Base-by-base conservation (phyloP, 2,888 invertebrate species). In the Dasysyrphus albostriatus region DNA sequence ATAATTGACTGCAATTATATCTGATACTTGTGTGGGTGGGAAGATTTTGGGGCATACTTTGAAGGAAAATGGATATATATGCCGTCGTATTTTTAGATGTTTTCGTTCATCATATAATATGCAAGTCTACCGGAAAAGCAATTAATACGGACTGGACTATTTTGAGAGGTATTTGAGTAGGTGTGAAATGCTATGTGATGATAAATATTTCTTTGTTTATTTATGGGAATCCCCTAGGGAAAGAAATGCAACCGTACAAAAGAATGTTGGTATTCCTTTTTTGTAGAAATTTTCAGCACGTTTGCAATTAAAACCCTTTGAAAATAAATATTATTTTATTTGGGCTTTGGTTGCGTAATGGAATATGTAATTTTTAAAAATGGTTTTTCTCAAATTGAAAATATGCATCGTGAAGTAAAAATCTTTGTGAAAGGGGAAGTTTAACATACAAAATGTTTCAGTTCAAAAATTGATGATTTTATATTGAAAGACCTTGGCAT, bases 111-210 rank as follows among this genome's bases (percentile, higher is more conserved):
- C 65, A 37, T 67, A 24, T 67, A 24, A 37, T 24, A 24, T 67
- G 29, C 42, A 67, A 37, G 49, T 49, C 19, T 49, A 67, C 65
- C 65, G 65, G 65, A 69, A 69, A 69, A 69, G 29, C 19, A 54
- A 69, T 69, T 54, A 69, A 29, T 54, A 54, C 29, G 39, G 39
- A 24, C 39, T 69, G 54, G 51, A 54, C 69, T 69, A 69, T 69
- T 69, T 69, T 54, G 39, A 69, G 69, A 69, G 54, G 39, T 54
- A 69, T 39, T 69, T 54, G 51, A 69, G 69, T 69, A 51, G 69
- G 69, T 29, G 69, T 69, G 69, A 49, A 67, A 67, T 49, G 24
- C 24, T 24, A 37, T 67, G 34, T 47, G 42, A 39, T n/a, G 47
- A 16, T 32, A 65, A 32, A 29, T 65, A 47, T 47, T 65, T 12